Percentiles rank a stretch among this genome's conserved stretches.
Evolutionary conservation across 2,113 vertebrate genomes (phyloP).

Genomic region (Euleptes europaea): DNA sequence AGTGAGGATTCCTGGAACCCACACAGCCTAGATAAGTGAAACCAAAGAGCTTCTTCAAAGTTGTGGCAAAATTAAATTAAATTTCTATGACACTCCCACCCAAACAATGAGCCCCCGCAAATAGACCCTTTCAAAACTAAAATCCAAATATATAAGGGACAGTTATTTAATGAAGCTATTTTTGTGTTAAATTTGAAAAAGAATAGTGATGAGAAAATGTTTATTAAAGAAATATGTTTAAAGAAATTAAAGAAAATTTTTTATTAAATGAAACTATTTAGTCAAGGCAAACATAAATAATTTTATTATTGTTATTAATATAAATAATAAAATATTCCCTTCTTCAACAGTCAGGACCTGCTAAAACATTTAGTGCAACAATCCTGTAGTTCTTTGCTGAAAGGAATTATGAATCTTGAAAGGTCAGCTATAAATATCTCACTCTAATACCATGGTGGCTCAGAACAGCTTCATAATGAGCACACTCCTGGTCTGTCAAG

Average conservation of each 20-base stretch:
- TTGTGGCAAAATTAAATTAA: neutral
- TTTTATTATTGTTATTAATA: slow-evolving; percentile 31
- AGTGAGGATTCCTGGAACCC: neutral
- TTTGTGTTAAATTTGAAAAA: neutral
- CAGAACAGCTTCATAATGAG: slow-evolving; percentile 54
- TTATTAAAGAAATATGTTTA: neutral
- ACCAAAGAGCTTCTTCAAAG: neutral
- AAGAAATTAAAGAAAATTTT: neutral
- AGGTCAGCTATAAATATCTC: slow-evolving; percentile 76
- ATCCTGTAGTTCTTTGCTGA: slow-evolving; percentile 48
- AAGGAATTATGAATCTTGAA: slow-evolving; percentile 69
- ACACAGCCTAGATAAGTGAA: neutral
- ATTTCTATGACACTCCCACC: neutral
- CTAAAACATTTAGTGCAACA: slow-evolving; percentile 51
- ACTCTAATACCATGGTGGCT: slow-evolving; percentile 57
- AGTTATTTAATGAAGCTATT: neutral
- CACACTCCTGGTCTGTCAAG: slow-evolving; percentile 42
- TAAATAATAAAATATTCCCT: slow-evolving; percentile 48
- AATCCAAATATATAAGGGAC: neutral
- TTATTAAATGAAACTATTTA: neutral
- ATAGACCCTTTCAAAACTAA: neutral
- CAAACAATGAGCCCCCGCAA: neutral
- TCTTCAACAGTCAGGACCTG: slow-evolving; percentile 28
- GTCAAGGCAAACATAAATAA: slow-evolving; percentile 49
- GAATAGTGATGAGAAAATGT: neutral